phyloP scores from a whole-genome alignment of 2,113 vertebrate species.

The Ptyas mucosa region DNA sequence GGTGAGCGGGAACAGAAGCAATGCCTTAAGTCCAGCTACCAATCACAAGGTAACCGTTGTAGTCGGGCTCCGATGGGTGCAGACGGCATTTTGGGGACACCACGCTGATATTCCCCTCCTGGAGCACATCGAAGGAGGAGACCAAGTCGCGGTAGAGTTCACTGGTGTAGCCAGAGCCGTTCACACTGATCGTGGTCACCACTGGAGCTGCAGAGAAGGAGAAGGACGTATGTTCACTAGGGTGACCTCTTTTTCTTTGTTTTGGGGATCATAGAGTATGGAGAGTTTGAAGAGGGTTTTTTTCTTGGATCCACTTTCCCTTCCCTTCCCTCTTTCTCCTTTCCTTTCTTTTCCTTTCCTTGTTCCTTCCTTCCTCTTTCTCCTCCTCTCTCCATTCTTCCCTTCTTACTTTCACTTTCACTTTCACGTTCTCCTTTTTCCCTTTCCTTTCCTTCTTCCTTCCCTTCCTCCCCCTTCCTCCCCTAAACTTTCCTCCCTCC shows the following conservation, averaged over 20 bases:
- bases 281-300: background rate
- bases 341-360: too few relatives aligned
- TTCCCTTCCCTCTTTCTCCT: background rate
- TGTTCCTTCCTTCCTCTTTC: background rate
- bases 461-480: background rate
- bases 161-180: slow-evolving; percentile 76
- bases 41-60: slow-evolving; percentile 56
- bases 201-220: slow-evolving; percentile 67
- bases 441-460: background rate
- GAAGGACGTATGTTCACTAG: background rate
- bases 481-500: background rate
- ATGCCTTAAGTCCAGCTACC: slow-evolving; percentile 55
- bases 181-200: slow-evolving; percentile 64
- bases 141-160: slow-evolving; percentile 82
- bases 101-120: slow-evolving; percentile 78
- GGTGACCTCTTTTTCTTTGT: background rate
- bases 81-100: slow-evolving; percentile 78
- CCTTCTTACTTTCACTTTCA: too few relatives aligned
- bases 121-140: slow-evolving; percentile 75
- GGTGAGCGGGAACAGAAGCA: background rate
- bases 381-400: too few relatives aligned
- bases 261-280: background rate
- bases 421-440: too few relatives aligned
- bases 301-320: too few relatives aligned
- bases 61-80: slow-evolving; percentile 69